Base-by-base conservation (phyloP, 37 sponge, comb jelly and placozoan genomes). In the Mnemiopsis leidyi region DNA sequence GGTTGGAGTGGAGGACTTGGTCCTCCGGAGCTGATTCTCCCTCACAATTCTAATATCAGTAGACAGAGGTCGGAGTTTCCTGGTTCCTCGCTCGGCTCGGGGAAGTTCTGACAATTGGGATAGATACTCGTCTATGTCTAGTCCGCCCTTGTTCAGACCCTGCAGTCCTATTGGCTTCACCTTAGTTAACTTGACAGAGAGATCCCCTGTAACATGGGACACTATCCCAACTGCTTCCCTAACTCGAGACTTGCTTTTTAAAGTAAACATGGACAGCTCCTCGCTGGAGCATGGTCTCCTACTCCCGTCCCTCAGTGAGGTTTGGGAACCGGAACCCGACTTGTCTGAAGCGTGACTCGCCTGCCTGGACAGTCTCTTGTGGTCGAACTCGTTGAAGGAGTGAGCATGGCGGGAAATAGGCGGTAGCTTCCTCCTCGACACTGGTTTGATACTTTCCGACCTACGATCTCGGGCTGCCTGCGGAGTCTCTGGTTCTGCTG, bases 181-280 rank as follows among this genome's bases (percentile, higher is more conserved):
- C 75, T 35, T 32, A 7, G 82, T 79, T 5, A 79, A 23, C 36
- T 79, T 79, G 36, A 36, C 37, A 35, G 82, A 79, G 20, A 79
- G 36, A 36, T 79, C 82, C 36, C 82, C 82, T 35, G 36, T 79
- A 7, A 79, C 82, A 18, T 79, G 82, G 29, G 37, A 36, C 35
- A 79, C 82, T 2, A 33, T 79, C 37, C 82, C 82, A 13, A 79
- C 82, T 5, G 37, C 9, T 9, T 35, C 82, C 20, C 75, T 71
- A 13, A 18, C 9, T n/a, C n/a, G n/a, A 13, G 26, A 3, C 37
- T 79, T 79, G 23, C 36, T 79, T 1, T 79, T 79, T 36, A 79
- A 23, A 1, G 23, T 79, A 36, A 79, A 79, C 82, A 79, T 79
- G 82, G 37, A 36, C 23, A 3, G 2, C 1, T 35, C 37, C 1